Evolutionary conservation across 2,797 vertebrate genomes (phyloP), one percentile per base, ranked within the genome.

Genomic region (Eospalax fontanierii): DNA sequence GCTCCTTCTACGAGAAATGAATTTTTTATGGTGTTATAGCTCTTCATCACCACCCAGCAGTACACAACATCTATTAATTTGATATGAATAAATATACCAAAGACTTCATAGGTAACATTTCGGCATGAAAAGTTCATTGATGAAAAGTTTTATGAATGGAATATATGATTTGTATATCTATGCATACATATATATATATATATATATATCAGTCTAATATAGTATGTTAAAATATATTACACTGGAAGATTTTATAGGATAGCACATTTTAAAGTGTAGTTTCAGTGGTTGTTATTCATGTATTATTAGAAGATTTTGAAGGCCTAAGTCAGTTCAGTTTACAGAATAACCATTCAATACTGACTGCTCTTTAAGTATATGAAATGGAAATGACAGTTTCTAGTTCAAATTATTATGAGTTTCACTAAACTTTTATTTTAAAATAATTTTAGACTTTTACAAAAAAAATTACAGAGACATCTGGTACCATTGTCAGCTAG

Each of bases 61-160:
- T 95, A 89, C 63, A 50, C 19, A 95, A 78, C 24, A 93, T 65
- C 92, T 94, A 97, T 85, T 96, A 93, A 94, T 96, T 81, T 95
- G 70, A 74, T 96, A 87, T 93, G 94, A 88, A 79, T 26, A 70
- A 86, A 30, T 40, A 94, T 89, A 96, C 94, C 21, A 54, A 95
- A 89, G 59, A 79, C 21, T 1, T 0, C 6, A 38, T 59, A 83
- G 43, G 43, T 33, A 59, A 1, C 68, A 92, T 38, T 75, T 79
- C 80, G 46, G 70, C 66, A 71, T 19, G 0, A 54, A 96, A 85
- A 26, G 10, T 2, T 2, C 0, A 14, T 26, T 43, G 54, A 1
- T 22, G 1, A 6, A 71, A 46, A 35, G 14, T 1, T 22, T 15
- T 38, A 8, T 12, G 15, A 43, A 43, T 50, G 15, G 10, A 6